Evolutionary conservation across 1,140 invertebrate species (phyloP).

Genomic region (Cephus cinctus): DNA sequence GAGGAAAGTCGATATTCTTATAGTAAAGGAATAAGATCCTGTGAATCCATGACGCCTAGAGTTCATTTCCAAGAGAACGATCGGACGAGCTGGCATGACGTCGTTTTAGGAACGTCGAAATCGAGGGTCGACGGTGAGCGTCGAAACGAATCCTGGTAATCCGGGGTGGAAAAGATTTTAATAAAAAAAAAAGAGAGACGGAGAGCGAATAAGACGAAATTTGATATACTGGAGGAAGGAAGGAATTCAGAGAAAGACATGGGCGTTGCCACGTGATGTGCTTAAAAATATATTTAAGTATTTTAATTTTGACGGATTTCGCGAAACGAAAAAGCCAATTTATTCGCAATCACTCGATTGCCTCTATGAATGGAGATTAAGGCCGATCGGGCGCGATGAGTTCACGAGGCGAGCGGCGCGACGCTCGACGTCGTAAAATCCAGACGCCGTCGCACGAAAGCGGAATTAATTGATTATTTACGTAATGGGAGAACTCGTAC

Average conservation of each 20-base stretch:
- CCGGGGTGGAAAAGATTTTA: conserved; percentile 25
- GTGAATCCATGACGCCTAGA: too few relatives aligned
- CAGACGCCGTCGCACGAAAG: conserved; percentile 19
- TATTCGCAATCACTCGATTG: conserved; percentile 38
- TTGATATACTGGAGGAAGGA: neutral
- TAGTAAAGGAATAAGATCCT: too few relatives aligned
- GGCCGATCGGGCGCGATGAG: conserved; percentile 4
- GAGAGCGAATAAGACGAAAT: neutral
- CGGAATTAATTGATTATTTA: conserved; percentile 40
- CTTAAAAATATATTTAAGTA: conserved; percentile 36
- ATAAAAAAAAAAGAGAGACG: conserved; percentile 33
- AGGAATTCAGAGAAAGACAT: conserved; percentile 13
- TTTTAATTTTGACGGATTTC: conserved; percentile 38
- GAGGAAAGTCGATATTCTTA: too few relatives aligned
- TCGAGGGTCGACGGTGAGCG: too few relatives aligned
- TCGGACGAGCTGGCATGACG: too few relatives aligned
- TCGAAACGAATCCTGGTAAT: too few relatives aligned
- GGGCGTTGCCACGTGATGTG: conserved; percentile 33
- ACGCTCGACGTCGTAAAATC: too few relatives aligned
- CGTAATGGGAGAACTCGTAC: conserved; percentile 33
- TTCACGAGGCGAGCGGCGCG: too few relatives aligned
- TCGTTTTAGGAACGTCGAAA: too few relatives aligned
- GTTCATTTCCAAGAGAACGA: too few relatives aligned
- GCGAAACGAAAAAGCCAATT: conserved; percentile 31
- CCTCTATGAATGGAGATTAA: conserved; percentile 38